These are phyloP conservation scores for Propsilocerus akamusi DNA, from an alignment of 1,140 invertebrate genomes.

Conservation along the genomic window DNA sequence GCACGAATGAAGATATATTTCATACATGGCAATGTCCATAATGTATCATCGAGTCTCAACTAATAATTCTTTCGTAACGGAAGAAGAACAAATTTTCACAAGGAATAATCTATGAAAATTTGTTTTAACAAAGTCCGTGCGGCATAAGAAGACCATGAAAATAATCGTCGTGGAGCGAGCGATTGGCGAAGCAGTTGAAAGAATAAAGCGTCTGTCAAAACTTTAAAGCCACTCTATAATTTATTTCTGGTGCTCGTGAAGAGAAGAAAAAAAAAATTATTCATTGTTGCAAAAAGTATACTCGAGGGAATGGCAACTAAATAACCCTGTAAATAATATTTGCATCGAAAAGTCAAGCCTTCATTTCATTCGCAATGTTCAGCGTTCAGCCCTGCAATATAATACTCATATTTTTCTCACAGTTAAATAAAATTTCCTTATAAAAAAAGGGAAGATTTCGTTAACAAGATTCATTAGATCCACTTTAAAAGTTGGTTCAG, in stretches of 20 bases:
- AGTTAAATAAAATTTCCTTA: too few relatives aligned
- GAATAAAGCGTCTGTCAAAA: background rate
- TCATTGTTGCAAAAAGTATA: background rate
- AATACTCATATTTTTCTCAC: too few relatives aligned
- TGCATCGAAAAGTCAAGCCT: background rate
- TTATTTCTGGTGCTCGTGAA: background rate
- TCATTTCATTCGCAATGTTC: background rate
- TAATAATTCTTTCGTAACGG: too few relatives aligned
- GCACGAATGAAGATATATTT: background rate
- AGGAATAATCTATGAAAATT: background rate
- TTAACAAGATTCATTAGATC: too few relatives aligned
- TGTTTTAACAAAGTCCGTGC: background rate
- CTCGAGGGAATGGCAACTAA: too few relatives aligned
- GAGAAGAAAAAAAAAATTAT: background rate
- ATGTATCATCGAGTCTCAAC: too few relatives aligned
- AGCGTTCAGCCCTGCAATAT: background rate
- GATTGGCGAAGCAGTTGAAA: background rate
- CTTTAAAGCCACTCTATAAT: constrained; percentile 3
- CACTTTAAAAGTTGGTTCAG: too few relatives aligned
- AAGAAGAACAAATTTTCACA: background rate
- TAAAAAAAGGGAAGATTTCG: too few relatives aligned
- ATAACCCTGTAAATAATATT: too few relatives aligned
- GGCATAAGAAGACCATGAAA: background rate
- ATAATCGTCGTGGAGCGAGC: background rate
- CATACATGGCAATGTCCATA: background rate